These are phyloP conservation scores for Drosophila rufa DNA, from an alignment of 1,140 invertebrate genomes.

Conservation along the genomic window DNA sequence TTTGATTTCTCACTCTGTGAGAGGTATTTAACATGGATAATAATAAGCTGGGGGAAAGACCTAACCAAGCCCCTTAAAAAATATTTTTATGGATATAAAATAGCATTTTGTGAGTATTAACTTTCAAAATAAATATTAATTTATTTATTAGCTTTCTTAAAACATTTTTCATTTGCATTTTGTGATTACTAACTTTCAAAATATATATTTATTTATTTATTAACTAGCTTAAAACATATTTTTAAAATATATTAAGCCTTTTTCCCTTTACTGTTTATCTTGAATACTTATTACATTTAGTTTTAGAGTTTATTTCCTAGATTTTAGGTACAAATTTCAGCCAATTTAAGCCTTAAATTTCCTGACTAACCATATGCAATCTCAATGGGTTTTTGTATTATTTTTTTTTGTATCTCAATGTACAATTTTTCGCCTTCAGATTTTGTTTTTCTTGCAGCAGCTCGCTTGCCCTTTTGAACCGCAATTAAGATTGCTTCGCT, in stretches of 20 bases:
- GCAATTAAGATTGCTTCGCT: slow-evolving; percentile 74
- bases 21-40: background rate
- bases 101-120: too few species aligned
- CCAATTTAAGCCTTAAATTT: slow-evolving; percentile 5
- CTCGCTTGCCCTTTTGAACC: slow-evolving; percentile 66
- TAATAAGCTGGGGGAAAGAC: too few species aligned
- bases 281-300: background rate
- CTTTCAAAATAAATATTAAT: background rate
- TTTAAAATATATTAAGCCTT: background rate
- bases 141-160: background rate
- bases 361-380: background rate
- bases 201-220: too few species aligned
- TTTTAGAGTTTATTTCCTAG: background rate
- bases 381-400: background rate
- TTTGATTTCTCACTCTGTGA: background rate
- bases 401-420: slow-evolving; percentile 53
- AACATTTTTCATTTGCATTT: background rate
- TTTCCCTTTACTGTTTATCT: too few species aligned
- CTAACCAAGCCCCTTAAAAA: background rate
- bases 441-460: slow-evolving; percentile 27
- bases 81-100: too few species aligned
- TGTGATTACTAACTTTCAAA: background rate
- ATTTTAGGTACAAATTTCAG: too few species aligned
- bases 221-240: too few species aligned
- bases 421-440: slow-evolving; percentile 47